Conservation (phyloP, 2,797 vertebrate genomes). For the Bovichtus diacanthus region DNA sequence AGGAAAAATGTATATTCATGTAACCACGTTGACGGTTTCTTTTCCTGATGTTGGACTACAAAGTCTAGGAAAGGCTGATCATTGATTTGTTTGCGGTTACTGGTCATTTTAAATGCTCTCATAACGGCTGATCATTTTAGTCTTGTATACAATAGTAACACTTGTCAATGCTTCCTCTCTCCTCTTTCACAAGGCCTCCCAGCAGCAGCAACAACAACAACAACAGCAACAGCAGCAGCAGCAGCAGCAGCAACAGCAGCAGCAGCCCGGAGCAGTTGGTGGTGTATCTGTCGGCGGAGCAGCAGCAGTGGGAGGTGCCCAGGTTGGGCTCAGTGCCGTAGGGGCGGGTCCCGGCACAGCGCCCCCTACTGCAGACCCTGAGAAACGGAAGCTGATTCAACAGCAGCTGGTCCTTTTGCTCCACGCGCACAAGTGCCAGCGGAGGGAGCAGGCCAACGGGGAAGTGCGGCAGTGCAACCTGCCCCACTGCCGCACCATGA, state of each 20-base stretch:
- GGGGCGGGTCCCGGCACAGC: conserved; percentile 87
- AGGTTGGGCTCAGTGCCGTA: conserved; percentile 80
- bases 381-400: conserved; percentile 98
- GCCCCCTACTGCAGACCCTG: conserved; percentile 95
- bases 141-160: neutral
- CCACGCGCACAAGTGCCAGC: conserved; percentile 98
- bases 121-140: neutral
- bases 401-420: conserved; percentile 97
- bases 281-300: conserved; percentile 61
- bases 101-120: neutral
- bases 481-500: conserved; percentile 98
- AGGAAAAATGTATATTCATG: neutral
- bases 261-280: conserved; percentile 80
- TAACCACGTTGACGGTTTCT: neutral
- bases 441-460: conserved; percentile 95
- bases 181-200: conserved; percentile 79
- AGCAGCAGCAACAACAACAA: no score
- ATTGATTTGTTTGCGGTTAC: neutral
- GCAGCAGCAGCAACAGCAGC: conserved; percentile 72
- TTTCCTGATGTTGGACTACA: neutral
- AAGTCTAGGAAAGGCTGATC: neutral
- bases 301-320: conserved; percentile 67
- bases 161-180: neutral
- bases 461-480: conserved; percentile 96
- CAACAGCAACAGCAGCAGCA: no score